These are phyloP conservation scores for Omphaloscelis lunosa DNA, from an alignment of 2,888 invertebrate species.

Conservation along the genomic window DNA sequence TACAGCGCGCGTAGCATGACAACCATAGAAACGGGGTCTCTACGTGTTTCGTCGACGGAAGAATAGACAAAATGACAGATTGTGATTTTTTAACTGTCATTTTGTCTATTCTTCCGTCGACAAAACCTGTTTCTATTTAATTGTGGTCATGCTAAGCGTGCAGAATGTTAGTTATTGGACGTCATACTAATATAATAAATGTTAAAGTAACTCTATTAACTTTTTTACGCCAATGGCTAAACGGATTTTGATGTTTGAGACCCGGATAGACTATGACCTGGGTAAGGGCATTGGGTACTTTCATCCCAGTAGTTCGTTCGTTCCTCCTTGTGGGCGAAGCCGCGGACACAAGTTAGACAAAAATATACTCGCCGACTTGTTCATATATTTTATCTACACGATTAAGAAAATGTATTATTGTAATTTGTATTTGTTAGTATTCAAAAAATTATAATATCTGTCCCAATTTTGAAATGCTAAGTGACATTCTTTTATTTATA, in stretches of 20 bases:
- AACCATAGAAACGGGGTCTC: too few relatives aligned
- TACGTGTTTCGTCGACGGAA: too few relatives aligned
- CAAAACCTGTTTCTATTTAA: too few relatives aligned
- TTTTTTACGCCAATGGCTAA: background rate
- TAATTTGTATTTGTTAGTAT: constrained; percentile 18
- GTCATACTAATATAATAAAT: background rate
- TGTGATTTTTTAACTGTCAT: too few relatives aligned
- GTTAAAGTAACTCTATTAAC: background rate
- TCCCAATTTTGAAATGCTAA: background rate
- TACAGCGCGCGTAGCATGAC: too few relatives aligned
- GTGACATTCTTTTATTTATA: background rate
- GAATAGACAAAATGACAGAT: too few relatives aligned
- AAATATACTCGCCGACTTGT: background rate
- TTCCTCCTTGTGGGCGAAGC: background rate
- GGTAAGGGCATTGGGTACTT: background rate
- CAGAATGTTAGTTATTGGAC: too few relatives aligned
- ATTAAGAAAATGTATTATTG: constrained; percentile 23
- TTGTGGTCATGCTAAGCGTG: too few relatives aligned
- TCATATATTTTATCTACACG: background rate
- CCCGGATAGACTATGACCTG: background rate
- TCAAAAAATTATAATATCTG: background rate
- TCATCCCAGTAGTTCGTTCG: background rate
- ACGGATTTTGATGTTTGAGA: background rate
- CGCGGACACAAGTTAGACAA: too few relatives aligned
- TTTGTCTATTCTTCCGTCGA: too few relatives aligned